Evolutionary conservation across 2,888 invertebrate genomes (phyloP).

Genomic region (Thysanoteuthis rhombus): DNA sequence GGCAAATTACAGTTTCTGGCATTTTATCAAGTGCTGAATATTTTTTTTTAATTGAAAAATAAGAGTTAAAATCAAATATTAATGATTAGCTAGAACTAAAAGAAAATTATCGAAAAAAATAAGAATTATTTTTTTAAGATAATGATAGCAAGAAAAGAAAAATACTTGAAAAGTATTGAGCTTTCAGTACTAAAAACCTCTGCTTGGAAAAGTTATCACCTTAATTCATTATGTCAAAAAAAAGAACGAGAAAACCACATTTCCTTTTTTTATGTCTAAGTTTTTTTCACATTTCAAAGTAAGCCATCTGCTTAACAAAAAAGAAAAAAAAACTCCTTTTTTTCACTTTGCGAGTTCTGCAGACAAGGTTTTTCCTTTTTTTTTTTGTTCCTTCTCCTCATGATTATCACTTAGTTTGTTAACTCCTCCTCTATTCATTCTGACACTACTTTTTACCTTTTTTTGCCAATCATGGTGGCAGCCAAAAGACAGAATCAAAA

Average conservation of each 20-base stretch:
- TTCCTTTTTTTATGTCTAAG: neutral
- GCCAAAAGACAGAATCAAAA: neutral
- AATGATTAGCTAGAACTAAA: neutral
- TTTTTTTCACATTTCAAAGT: neutral
- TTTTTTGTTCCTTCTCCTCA: neutral
- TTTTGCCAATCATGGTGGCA: neutral
- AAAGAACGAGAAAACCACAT: neutral
- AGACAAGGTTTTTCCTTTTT: neutral
- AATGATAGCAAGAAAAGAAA: neutral
- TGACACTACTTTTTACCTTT: neutral
- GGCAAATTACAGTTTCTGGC: neutral
- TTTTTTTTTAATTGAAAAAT: neutral
- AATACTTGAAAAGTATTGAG: neutral
- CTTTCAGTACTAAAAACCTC: neutral
- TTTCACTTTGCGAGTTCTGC: neutral
- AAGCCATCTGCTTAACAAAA: neutral
- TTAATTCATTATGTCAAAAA: neutral
- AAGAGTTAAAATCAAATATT: neutral
- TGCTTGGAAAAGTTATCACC: neutral
- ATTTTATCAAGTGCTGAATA: neutral
- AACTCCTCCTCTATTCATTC: neutral
- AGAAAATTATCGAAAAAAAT: neutral
- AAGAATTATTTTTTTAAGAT: neutral
- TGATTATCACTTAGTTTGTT: neutral
- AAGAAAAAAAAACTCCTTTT: neutral